phyloP scores from a whole-genome alignment of 1,140 invertebrate genomes.

The Bombyx mori region DNA sequence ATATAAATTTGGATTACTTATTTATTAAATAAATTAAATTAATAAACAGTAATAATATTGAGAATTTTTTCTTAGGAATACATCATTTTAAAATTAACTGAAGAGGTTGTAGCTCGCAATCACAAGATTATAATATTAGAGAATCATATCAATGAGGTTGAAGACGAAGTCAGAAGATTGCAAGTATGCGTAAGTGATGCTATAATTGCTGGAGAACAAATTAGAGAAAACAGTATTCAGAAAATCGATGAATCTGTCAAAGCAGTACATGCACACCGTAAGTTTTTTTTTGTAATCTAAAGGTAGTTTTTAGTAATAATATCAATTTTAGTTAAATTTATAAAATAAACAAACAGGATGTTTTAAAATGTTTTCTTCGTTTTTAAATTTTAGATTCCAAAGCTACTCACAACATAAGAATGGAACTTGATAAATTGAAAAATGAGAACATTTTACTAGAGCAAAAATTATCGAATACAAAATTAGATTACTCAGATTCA shows the following conservation, averaged over 20 bases:
- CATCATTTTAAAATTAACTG: conserved; percentile 32
- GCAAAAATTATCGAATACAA: conserved; percentile 34
- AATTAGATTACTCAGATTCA: conserved; percentile 28
- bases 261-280: conserved; percentile 54
- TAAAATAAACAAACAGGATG: too few relatives aligned
- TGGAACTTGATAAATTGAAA: conserved; percentile 42
- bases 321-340: too few relatives aligned
- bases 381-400: conserved; percentile 39
- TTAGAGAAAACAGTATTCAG: conserved; percentile 34
- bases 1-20: too few relatives aligned
- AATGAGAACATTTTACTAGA: conserved; percentile 33
- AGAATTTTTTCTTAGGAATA: conserved; percentile 34
- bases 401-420: conserved; percentile 55
- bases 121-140: conserved; percentile 48
- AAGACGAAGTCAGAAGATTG: conserved; percentile 44
- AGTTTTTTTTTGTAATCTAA: conserved; percentile 15
- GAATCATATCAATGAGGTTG: conserved; percentile 52
- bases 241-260: conserved; percentile 42
- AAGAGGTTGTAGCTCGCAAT: conserved; percentile 38
- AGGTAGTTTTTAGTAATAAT: too few relatives aligned
- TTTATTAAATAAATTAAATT: background rate
- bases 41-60: conserved; percentile 2
- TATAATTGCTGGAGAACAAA: conserved; percentile 40
- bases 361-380: too few relatives aligned
- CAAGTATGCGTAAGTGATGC: conserved; percentile 32